Conservation (phyloP, 2,797 vertebrate genomes). For the Hozukius guyotensis region DNA sequence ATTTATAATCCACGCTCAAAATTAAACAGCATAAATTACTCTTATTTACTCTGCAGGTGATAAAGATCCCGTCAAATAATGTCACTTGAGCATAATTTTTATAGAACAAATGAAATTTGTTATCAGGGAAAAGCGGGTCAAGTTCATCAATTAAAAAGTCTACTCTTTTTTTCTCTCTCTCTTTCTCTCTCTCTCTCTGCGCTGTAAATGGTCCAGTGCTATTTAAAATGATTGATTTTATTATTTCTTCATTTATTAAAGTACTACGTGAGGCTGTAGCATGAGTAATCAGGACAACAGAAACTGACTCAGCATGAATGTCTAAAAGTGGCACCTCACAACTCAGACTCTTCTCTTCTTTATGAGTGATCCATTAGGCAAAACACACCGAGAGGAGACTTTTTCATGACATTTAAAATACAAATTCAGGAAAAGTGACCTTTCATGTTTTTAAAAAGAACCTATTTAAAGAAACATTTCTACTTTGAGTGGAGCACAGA, state of each 20-base stretch:
- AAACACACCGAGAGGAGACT: neutral
- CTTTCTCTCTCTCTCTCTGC: constrained; percentile 42
- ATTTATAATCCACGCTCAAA: constrained; percentile 84
- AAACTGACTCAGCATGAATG: constrained; percentile 81
- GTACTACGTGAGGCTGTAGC: constrained; percentile 75
- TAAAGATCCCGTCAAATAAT: constrained; percentile 88
- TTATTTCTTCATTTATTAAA: constrained; percentile 87
- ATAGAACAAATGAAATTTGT: constrained; percentile 88
- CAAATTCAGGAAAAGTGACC: constrained; percentile 28
- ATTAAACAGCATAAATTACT: constrained; percentile 88
- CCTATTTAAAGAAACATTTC: constrained; percentile 42
- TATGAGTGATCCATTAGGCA: constrained; percentile 30
- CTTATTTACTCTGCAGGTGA: constrained; percentile 88
- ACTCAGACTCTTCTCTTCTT: constrained; percentile 41
- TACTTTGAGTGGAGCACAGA: constrained; percentile 40
- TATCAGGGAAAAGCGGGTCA: constrained; percentile 86
- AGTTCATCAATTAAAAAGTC: constrained; percentile 86
- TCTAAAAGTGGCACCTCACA: constrained; percentile 64
- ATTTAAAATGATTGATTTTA: constrained; percentile 87
- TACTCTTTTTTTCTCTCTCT: constrained; percentile 65
- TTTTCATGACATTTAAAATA: constrained; percentile 6
- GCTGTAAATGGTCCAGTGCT: constrained; percentile 75
- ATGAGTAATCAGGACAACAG: constrained; percentile 81
- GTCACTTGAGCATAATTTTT: constrained; percentile 88
- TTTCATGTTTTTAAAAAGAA: constrained; percentile 17